Conservation (phyloP, 2,888 invertebrate species). For the Morpho achilles region DNA sequence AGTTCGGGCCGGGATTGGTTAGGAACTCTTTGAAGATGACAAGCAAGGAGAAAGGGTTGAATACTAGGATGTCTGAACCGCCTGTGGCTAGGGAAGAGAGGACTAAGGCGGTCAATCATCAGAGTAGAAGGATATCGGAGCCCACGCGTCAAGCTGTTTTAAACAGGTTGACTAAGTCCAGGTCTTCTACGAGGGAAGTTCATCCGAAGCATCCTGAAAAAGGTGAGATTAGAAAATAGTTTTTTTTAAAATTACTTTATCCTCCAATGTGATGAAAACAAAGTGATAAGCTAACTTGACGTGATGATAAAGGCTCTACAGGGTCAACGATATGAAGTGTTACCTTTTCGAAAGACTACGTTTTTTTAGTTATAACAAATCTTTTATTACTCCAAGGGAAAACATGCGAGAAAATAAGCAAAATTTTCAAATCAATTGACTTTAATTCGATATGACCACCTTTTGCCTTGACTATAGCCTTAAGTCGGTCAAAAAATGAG, state of each 20-base stretch:
- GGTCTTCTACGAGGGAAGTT: conserved; percentile 70
- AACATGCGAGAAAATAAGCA: too few relatives aligned
- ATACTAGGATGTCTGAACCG: conserved; percentile 81
- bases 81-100: conserved; percentile 55
- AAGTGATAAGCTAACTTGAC: neutral
- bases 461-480: too few relatives aligned
- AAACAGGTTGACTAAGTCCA: conserved; percentile 67
- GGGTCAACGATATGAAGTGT: too few relatives aligned
- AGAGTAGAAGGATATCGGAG: conserved; percentile 64
- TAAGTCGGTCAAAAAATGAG: too few relatives aligned
- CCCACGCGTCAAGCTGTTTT: conserved; percentile 60
- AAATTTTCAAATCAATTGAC: too few relatives aligned
- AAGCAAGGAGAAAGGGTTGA: conserved; percentile 72
- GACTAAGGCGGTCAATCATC: conserved; percentile 55
- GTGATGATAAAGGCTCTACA: too few relatives aligned
- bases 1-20: conserved; percentile 74
- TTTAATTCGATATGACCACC: too few relatives aligned
- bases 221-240: conserved; percentile 38
- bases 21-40: conserved; percentile 62
- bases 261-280: too few relatives aligned
- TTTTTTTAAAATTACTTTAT: too few relatives aligned
- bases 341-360: too few relatives aligned
- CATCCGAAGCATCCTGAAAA: conserved; percentile 64
- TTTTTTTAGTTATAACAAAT: too few relatives aligned
- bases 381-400: too few relatives aligned